Conservation (phyloP, 1,140 invertebrate species). For the Meloidogyne chitwoodi region DNA sequence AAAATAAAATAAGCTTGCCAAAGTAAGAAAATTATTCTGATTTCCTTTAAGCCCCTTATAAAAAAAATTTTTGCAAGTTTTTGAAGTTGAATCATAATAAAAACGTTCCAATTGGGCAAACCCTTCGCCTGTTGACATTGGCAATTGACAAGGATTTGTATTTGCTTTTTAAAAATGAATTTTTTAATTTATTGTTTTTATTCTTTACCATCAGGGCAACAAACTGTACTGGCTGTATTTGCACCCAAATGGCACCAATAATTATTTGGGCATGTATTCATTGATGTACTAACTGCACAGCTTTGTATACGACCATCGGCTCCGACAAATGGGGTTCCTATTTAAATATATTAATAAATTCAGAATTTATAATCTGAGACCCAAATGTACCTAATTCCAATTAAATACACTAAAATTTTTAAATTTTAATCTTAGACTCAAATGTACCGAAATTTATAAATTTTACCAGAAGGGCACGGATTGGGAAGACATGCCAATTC, state of each 20-base stretch:
- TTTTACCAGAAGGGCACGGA: constrained; percentile 48
- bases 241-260: constrained; percentile 57
- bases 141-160: constrained; percentile 53
- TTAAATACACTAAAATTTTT: not conserved
- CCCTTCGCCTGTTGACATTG: constrained; percentile 59
- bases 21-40: constrained; percentile 61
- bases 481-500: constrained; percentile 54
- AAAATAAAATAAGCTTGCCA: constrained; percentile 26
- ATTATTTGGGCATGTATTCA: constrained; percentile 42
- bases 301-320: constrained; percentile 50
- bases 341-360: not conserved
- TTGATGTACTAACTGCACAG: constrained; percentile 46
- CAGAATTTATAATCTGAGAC: not conserved
- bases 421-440: constrained; percentile 11
- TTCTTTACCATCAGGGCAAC: constrained; percentile 50
- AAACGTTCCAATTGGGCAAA: constrained; percentile 54
- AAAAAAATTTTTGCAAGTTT: constrained; percentile 60
- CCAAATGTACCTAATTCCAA: not conserved
- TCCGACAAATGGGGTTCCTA: constrained; percentile 52
- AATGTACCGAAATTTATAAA: not conserved
- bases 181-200: not conserved
- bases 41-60: constrained; percentile 63
- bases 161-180: constrained; percentile 35
- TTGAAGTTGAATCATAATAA: constrained; percentile 60
- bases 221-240: constrained; percentile 50